Evolutionary conservation across 2,113 vertebrate species (phyloP), one percentile per base, ranked within the genome.

Genomic region (Choloepus hoffmanni): DNA sequence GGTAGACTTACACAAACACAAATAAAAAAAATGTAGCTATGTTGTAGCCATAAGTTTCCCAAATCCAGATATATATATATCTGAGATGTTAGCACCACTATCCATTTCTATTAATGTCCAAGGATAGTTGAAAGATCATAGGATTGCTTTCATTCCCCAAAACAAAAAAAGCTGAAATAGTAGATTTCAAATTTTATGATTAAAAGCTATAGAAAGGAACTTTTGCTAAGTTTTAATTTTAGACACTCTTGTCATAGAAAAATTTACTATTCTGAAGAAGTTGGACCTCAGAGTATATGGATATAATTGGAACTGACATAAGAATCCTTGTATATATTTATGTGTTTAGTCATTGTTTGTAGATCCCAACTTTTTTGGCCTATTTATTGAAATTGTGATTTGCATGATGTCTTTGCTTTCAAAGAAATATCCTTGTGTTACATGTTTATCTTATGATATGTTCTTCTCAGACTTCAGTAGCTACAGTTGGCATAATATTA

Each of bases 211-310:
- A 79, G 30, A 79, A 85, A 55, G 33, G 16, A 83, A 70, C 28
- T 79, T 94, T 90, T 24, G 28, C 62, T 77, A 70, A 21, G 23
- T 79, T 90, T 94, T 92, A 78, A 70, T 90, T 93, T 94, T 89
- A 63, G n/a, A 13, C 45, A 89, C 1, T 84, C 43, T 86, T 97
- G 68, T 73, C n/a, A 58, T 45, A 67, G 63, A 92, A 89, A 84
- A 93, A 60, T 55, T 83, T 40, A 73, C 21, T 88, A 14, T 87
- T 86, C 53, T 78, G 36, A 78, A 79, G 72, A 90, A 90, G 36
- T 78, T 92, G 33, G 53, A 73, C 72, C 53, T 72, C 4, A 24
- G 45, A 74, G 7, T 60, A 36, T 74, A 50, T 81, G 33, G 58
- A 7, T 58, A 40, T 81, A 30, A 72, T 18, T 58, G 36, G n/a